These are phyloP conservation scores for Sesia bembeciformis DNA, from an alignment of 2,888 invertebrate species.

Conservation along the genomic window DNA sequence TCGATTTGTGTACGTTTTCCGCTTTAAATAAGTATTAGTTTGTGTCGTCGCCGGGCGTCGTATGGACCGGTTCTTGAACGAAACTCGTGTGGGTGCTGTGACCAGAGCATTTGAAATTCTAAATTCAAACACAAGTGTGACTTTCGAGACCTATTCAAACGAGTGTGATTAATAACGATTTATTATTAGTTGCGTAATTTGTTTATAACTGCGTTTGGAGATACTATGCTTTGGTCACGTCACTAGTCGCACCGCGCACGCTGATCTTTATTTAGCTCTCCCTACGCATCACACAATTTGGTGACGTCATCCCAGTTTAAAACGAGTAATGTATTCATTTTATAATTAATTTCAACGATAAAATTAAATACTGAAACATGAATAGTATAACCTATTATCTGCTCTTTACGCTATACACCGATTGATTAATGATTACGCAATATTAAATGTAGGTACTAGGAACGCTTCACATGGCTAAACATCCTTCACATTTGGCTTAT, in stretches of 20 bases:
- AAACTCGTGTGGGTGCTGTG: slow-evolving; percentile 51
- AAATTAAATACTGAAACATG: too few relatives aligned
- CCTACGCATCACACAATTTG: slow-evolving; percentile 16
- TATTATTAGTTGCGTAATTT: slow-evolving; percentile 46
- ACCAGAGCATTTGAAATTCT: slow-evolving; percentile 37
- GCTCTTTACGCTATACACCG: too few relatives aligned
- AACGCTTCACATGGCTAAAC: too few relatives aligned
- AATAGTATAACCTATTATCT: too few relatives aligned
- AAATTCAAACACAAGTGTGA: slow-evolving; percentile 24
- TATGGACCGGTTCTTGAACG: slow-evolving; percentile 54
- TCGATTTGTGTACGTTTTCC: slow-evolving; percentile 68
- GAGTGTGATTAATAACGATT: slow-evolving; percentile 22
- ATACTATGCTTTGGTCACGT: slow-evolving; percentile 20
- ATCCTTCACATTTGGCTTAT: too few relatives aligned
- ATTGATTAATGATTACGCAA: too few relatives aligned
- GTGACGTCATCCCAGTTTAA: slow-evolving; percentile 26
- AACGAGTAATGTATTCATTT: neutral
- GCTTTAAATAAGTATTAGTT: slow-evolving; percentile 66
- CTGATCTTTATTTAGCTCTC: slow-evolving; percentile 10
- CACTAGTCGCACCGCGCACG: slow-evolving; percentile 5
- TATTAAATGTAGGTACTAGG: too few relatives aligned
- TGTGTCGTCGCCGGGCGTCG: slow-evolving; percentile 47
- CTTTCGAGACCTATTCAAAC: slow-evolving; percentile 16
- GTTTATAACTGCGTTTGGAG: slow-evolving; percentile 14
- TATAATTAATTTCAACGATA: too few relatives aligned